Base-by-base conservation (phyloP, 2,888 invertebrate genomes). In the Lasius platythorax region DNA sequence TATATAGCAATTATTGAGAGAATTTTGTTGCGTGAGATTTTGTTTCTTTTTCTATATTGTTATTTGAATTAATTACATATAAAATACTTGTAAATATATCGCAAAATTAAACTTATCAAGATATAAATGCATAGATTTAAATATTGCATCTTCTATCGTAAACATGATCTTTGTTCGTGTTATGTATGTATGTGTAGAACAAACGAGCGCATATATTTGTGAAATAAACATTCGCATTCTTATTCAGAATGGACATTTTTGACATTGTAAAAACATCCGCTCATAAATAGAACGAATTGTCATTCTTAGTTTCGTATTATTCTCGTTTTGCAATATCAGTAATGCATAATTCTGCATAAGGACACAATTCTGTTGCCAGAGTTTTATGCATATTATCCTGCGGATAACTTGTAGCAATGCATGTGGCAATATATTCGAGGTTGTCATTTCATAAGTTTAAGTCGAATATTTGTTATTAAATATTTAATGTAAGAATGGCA, bases 401-500 rank as follows among this genome's bases (percentile, higher is more conserved):
- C 0, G 37, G 18, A 50, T 53, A 61, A 76, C 33, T 2, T 33
- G 40, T 2, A 53, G n/a, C 28, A 30, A 67, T 67, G 64, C 9
- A 37, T 66, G n/a, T 56, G 18, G 2, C 6, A 4, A 68, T 33
- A 43, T 58, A 43, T 58, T 79, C n/a, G 33, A 68, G 23, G 18
- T 5, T 67, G 43, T 56, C 37, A 33, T 40, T 23, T 68, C 6
- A 15, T 2, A 61, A 68, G 64, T 68, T n/a, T 68, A 58, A 0
- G 23, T 15, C 15, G 43, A 68, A 78, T 6, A 43, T n/a, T 46
- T n/a, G 43, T 46, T 64, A 23, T 67, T 30, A 30, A 64, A 61
- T 89, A 79, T 30, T 85, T 56, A 84, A 85, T 53, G 33, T 53
- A 28, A 76, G 43, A 79, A 82, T 63, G 53, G 33, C 33, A 30